These are phyloP conservation scores for Vulpes ferrilata DNA, from an alignment of 2,113 vertebrate genomes.

Conservation along the genomic window DNA sequence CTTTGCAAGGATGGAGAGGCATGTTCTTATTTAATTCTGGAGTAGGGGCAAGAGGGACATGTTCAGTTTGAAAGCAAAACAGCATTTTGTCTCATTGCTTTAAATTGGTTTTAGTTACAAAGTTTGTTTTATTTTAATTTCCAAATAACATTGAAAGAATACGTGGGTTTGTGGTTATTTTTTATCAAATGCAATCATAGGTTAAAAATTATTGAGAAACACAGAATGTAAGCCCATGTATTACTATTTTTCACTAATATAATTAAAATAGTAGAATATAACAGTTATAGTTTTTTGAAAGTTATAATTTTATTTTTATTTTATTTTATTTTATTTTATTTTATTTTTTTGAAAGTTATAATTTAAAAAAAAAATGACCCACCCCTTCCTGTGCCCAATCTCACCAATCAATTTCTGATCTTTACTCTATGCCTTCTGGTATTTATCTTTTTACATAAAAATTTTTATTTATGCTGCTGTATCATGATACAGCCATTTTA, in stretches of 20 bases:
- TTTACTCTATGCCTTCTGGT: background rate
- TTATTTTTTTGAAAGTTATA: background rate
- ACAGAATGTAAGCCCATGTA: background rate
- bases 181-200: background rate
- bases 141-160: background rate
- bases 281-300: background rate
- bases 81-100: conserved; percentile 15
- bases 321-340: too few species aligned
- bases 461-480: background rate
- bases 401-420: background rate
- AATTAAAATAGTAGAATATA: conserved; percentile 42
- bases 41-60: background rate
- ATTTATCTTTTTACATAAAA: conserved; percentile 1
- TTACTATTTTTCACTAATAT: background rate
- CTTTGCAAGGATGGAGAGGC: background rate
- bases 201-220: conserved; percentile 19
- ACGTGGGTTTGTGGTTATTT: background rate
- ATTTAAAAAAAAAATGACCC: background rate
- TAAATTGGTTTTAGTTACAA: background rate
- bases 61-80: background rate
- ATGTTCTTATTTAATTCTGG: background rate
- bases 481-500: background rate
- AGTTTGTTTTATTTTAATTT: background rate
- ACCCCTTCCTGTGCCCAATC: background rate
- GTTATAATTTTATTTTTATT: background rate